These are phyloP conservation scores for Crotalus horridus DNA, from an alignment of 2,113 vertebrate species.

Conservation along the genomic window DNA sequence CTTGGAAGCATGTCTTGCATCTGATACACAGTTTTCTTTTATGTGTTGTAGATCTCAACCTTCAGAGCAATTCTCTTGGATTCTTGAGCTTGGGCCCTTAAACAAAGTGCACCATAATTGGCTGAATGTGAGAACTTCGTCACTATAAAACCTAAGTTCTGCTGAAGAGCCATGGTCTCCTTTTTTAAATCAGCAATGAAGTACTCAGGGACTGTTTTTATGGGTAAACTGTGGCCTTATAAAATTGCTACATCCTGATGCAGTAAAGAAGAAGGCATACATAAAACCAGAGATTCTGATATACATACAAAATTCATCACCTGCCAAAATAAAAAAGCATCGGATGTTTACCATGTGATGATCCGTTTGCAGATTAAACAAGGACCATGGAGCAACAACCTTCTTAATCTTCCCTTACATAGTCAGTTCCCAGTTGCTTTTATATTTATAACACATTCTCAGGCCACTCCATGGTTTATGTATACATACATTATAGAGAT, in stretches of 20 bases:
- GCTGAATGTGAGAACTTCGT: neutral
- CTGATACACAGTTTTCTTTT: neutral
- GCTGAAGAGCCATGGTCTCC: neutral
- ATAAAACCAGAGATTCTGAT: slow-evolving; percentile 22
- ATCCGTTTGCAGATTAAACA: slow-evolving; percentile 23
- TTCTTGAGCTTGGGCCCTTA: neutral
- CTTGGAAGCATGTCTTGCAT: neutral
- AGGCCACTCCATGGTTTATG: slow-evolving; percentile 60
- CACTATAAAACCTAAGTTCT: neutral
- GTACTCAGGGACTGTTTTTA: neutral
- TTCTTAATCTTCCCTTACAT: slow-evolving; percentile 30
- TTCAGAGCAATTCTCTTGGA: neutral
- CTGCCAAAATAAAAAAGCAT: slow-evolving; percentile 32
- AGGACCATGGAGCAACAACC: neutral
- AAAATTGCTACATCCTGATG: neutral
- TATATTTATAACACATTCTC: slow-evolving; percentile 35
- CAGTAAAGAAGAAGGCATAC: neutral
- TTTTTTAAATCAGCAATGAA: neutral
- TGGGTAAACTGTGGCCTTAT: neutral
- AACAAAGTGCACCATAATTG: neutral
- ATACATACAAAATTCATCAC: slow-evolving; percentile 2
- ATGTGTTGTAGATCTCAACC: neutral
- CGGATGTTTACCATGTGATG: neutral
- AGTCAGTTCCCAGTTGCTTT: slow-evolving; percentile 1
- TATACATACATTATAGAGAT: slow-evolving; percentile 26